Base-by-base conservation (phyloP, 2,888 invertebrate species). In the Euplexia lucipara region DNA sequence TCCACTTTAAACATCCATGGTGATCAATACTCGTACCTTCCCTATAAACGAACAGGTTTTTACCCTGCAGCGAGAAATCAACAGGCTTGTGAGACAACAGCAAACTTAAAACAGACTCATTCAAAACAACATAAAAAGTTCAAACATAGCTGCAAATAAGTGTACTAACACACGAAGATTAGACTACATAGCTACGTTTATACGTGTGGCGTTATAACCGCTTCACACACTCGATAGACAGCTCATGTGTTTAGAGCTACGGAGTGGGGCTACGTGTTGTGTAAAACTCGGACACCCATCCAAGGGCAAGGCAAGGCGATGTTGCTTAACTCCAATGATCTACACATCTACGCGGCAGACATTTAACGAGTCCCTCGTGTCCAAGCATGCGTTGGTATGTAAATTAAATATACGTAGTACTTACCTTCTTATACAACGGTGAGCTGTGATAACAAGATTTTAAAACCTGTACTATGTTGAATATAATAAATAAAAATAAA, bases 361-460 rank as follows among this genome's bases (percentile, higher is more conserved):
- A 77, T 77, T 77, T 71, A 77, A 71, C 65, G 47, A 48, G 59
- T 66, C 32, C 71, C 85, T 67, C 61, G 83, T 64, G 81, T 79
- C 56, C 79, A 82, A 52, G 42, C 54, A 68, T 70, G 61, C 48
- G 45, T 57, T 44, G 47, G 45, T 75, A 70, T 79, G 84, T 78
- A 69, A 79, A 51, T 69, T 41, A 35, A 52, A 60, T 70, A 39
- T 64, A 26, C 63, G 54, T 45, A 20, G 18, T 41, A 56, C n/a
- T 14, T 32, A 32, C 16, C 34, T 51, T 32, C 30, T 30, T 18
- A 51, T 30, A 35, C 16, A 53, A 53, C 57, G 75, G 48, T n/a
- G 32, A 32, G 22, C 52, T 52, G 30, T 60, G 47, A 57, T 37
- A 49, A 12, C 26, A 12, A 44, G 56, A 44, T 45, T 57, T 12